phyloP scores from a whole-genome alignment of 2,797 vertebrate species.

The Sebastes steindachneri region DNA sequence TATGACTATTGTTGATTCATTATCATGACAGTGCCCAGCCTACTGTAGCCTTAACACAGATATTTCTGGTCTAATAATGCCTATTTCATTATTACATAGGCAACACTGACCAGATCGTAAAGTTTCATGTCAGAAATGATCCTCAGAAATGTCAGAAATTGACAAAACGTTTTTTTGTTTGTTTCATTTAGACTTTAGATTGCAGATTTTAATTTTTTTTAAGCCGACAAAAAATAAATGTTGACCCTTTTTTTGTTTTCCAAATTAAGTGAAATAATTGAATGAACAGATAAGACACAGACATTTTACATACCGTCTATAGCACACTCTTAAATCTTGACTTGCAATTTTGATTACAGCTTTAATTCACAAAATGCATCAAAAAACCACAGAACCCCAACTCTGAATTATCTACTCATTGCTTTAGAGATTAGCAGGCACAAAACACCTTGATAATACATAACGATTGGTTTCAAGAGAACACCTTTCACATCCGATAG shows the following conservation, averaged over 20 bases:
- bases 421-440: neutral
- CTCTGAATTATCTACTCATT: neutral
- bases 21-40: no score
- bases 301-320: neutral
- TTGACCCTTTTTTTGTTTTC: neutral
- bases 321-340: neutral
- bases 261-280: neutral
- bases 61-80: no score
- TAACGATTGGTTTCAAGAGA: neutral
- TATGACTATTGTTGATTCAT: no score
- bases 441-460: neutral
- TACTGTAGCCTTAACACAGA: no score
- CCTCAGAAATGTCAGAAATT: no score
- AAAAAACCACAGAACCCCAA: neutral
- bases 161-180: no score
- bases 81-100: no score
- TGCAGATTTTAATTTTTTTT: neutral
- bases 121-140: no score
- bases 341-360: neutral
- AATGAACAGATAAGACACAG: neutral
- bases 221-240: neutral
- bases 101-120: no score
- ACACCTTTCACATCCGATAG: neutral
- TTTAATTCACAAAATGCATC: neutral
- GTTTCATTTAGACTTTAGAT: no score